phyloP scores from a whole-genome alignment of 2,888 invertebrate genomes.

The Troglohyphantes excavatus region DNA sequence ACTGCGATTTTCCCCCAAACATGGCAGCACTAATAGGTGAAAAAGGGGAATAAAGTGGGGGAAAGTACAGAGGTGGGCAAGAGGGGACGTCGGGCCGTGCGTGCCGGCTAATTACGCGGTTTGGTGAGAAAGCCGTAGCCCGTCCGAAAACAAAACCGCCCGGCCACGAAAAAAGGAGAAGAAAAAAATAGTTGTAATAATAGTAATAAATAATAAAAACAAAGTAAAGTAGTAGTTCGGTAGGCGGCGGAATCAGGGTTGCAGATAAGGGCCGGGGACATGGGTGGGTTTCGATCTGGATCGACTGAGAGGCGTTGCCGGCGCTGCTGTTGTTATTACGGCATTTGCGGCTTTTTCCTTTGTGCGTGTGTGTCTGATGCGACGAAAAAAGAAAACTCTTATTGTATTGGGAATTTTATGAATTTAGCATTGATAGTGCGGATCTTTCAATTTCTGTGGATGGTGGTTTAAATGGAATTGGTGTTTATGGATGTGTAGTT shows the following conservation, averaged over 20 bases:
- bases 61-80: conserved; percentile 24
- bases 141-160: conserved; percentile 68
- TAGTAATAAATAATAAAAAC: conserved; percentile 14
- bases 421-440: not conserved
- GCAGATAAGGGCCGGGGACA: conserved; percentile 20
- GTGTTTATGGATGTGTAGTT: too few relatives aligned
- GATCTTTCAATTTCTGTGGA: not conserved
- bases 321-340: not conserved
- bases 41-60: not conserved
- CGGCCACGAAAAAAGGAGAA: conserved; percentile 20
- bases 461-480: too few relatives aligned
- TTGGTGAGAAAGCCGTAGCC: conserved; percentile 66
- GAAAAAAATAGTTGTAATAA: not conserved
- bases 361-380: not conserved
- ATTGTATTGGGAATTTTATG: not conserved
- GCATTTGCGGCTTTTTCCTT: not conserved
- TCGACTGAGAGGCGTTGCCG: conserved; percentile 23
- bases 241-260: conserved; percentile 56
- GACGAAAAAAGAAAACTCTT: not conserved
- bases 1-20: too few relatives aligned
- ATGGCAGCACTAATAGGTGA: not conserved
- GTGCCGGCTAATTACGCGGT: conserved; percentile 75
- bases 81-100: conserved; percentile 52
- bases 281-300: conserved; percentile 46
- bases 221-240: conserved; percentile 1